phyloP scores from a whole-genome alignment of 2,113 vertebrate species.

The Neogale vison region DNA sequence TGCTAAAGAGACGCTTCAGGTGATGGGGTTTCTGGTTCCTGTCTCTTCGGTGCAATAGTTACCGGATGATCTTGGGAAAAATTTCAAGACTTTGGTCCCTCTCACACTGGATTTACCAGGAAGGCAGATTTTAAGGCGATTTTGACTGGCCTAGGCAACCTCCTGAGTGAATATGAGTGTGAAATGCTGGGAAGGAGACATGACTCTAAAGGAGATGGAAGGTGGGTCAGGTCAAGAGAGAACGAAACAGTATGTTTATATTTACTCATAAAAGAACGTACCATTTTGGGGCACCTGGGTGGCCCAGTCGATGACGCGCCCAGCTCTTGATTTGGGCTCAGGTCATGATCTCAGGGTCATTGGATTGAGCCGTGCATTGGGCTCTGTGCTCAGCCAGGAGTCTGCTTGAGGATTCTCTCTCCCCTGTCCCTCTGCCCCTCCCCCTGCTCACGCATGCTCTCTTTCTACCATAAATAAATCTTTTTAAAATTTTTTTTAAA shows the following conservation, averaged over 20 bases:
- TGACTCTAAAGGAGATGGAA: slow-evolving; percentile 62
- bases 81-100: slow-evolving; percentile 73
- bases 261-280: background rate
- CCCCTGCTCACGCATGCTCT: too few species aligned
- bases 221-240: slow-evolving; percentile 46
- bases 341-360: background rate
- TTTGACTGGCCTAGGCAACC: slow-evolving; percentile 60
- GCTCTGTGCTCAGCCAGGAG: background rate
- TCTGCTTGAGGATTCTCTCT: background rate
- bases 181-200: slow-evolving; percentile 66
- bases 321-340: background rate
- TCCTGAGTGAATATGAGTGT: slow-evolving; percentile 69
- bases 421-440: background rate
- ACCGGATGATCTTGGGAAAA: slow-evolving; percentile 62
- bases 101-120: slow-evolving; percentile 70
- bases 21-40: background rate
- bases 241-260: background rate
- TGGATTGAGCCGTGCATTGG: rapidly evolving
- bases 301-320: background rate
- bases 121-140: slow-evolving; percentile 73
- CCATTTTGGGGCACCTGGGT: background rate
- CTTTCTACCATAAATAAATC: background rate
- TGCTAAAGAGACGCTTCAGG: background rate
- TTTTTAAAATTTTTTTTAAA: background rate
- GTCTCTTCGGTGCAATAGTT: slow-evolving; percentile 71